Conservation (phyloP, 2,888 invertebrate species). For the Hypomecis atomaria region DNA sequence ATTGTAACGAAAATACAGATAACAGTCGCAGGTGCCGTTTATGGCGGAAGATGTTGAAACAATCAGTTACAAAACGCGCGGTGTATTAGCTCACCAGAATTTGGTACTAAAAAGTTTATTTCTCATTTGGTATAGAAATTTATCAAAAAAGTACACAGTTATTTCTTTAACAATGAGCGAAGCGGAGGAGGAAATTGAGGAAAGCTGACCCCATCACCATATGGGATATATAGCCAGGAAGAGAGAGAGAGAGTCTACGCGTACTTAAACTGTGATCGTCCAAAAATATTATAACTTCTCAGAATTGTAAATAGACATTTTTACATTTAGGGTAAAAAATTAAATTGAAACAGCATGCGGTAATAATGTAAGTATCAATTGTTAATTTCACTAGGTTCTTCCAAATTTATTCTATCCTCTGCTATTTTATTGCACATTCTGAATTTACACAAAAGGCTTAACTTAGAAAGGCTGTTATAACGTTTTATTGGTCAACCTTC, state of each 20-base stretch:
- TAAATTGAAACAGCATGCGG: too few species aligned
- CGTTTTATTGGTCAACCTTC: conserved; percentile 85
- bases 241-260: too few species aligned
- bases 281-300: too few species aligned
- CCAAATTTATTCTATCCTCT: conserved; percentile 81
- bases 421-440: conserved; percentile 82
- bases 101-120: conserved; percentile 71
- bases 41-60: conserved; percentile 71
- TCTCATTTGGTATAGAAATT: conserved; percentile 50
- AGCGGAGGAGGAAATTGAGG: too few species aligned
- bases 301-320: too few species aligned
- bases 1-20: neutral
- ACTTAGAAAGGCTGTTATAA: conserved; percentile 81
- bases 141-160: too few species aligned
- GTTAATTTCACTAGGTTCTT: conserved; percentile 62
- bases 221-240: too few species aligned
- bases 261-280: too few species aligned
- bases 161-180: too few species aligned
- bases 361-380: too few species aligned
- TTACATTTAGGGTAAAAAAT: too few species aligned
- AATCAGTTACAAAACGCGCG: conserved; percentile 67
- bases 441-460: conserved; percentile 84
- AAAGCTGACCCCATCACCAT: too few species aligned
- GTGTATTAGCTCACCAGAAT: conserved; percentile 74
- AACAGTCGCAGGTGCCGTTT: conserved; percentile 67